phyloP scores from a whole-genome alignment of 1,140 invertebrate species.

The Bombus cullumanus region DNA sequence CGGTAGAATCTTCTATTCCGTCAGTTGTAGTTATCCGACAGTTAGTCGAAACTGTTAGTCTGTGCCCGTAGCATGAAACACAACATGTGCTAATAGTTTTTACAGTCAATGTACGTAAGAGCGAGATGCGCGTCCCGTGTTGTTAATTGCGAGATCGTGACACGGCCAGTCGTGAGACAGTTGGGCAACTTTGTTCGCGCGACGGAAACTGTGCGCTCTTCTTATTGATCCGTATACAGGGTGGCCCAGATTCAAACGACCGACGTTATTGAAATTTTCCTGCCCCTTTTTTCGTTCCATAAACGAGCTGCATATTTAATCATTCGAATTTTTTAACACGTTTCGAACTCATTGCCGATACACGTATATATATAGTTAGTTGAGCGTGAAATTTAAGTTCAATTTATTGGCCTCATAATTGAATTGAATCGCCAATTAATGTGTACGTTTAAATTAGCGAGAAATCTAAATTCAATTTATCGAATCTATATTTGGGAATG shows the following conservation, averaged over 20 bases:
- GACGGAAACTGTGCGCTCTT: neutral
- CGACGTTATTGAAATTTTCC: neutral
- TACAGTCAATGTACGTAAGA: neutral
- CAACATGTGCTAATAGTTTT: no score
- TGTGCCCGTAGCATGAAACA: neutral
- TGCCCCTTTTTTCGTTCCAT: neutral
- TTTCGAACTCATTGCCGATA: no score
- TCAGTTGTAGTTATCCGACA: no score
- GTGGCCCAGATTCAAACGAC: neutral
- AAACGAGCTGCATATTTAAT: no score
- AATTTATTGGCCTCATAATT: neutral
- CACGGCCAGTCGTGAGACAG: constrained; percentile 1
- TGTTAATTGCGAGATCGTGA: constrained; percentile 1
- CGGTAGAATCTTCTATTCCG: no score
- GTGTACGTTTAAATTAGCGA: neutral
- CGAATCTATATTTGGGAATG: no score
- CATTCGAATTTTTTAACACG: no score
- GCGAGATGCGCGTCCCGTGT: neutral
- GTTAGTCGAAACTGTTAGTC: no score
- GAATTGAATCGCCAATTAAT: neutral
- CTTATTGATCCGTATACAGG: constrained; percentile 32
- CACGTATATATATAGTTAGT: no score
- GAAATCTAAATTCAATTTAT: neutral
- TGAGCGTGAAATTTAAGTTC: no score
- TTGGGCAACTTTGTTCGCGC: neutral